phyloP scores from a whole-genome alignment of 2,797 vertebrate genomes.

The Helicolenus hilgendorfi region DNA sequence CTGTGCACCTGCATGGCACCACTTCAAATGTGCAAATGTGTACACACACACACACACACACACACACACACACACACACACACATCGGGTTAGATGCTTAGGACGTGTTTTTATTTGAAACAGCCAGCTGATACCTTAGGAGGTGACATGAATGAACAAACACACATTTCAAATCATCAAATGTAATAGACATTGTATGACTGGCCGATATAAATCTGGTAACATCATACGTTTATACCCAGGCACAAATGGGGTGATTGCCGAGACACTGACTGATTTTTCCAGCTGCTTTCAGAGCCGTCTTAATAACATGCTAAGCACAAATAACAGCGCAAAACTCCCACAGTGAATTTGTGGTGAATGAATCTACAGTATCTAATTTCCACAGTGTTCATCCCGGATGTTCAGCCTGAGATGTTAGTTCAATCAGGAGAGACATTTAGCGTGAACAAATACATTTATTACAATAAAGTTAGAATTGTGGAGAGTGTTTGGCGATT shows the following conservation, averaged over 20 bases:
- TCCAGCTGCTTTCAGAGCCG: not conserved
- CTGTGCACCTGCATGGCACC: not conserved
- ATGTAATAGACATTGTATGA: not conserved
- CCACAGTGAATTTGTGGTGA: constrained; percentile 6
- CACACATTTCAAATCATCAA: not conserved
- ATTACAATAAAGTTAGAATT: no score
- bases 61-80: not conserved
- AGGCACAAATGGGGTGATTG: not conserved
- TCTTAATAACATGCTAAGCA: constrained; percentile 31
- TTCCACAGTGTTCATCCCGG: not conserved
- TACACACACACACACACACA: not conserved
- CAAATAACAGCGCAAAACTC: constrained; percentile 19
- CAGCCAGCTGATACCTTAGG: not conserved
- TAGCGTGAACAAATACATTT: no score
- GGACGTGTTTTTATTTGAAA: constrained; percentile 3
- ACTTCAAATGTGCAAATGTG: not conserved
- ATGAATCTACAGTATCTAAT: constrained; percentile 12
- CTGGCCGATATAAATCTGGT: not conserved
- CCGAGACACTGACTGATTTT: constrained; percentile 2
- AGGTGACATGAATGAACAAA: not conserved
- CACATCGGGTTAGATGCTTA: not conserved
- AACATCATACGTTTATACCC: not conserved
- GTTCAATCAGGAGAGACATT: no score
- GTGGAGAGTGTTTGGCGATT: not conserved
- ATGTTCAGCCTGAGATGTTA: not conserved